Evolutionary conservation across 2,888 invertebrate species (phyloP).

Genomic region (Amiota communis): DNA sequence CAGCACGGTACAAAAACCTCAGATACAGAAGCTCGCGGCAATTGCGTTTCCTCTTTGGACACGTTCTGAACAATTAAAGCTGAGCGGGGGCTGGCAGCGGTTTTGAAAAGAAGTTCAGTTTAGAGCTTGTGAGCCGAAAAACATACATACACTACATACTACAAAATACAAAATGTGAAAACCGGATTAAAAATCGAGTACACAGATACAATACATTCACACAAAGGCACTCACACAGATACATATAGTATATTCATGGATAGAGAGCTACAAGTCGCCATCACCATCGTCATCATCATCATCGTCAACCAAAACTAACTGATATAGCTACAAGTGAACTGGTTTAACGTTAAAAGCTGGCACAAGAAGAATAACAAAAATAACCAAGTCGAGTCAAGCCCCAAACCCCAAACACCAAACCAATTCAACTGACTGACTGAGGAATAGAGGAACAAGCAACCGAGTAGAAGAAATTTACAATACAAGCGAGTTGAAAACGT

Average conservation of each 20-base stretch:
- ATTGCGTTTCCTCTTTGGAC: constrained; percentile 66
- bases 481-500: constrained; percentile 42
- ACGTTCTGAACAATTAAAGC: constrained; percentile 66
- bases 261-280: constrained; percentile 5
- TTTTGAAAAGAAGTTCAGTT: not conserved
- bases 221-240: not conserved
- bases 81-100: constrained; percentile 38
- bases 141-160: too few relatives aligned
- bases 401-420: constrained; percentile 25
- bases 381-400: constrained; percentile 23
- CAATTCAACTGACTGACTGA: not conserved
- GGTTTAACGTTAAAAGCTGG: constrained; percentile 50
- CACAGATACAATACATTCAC: constrained; percentile 28
- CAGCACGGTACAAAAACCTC: constrained; percentile 37
- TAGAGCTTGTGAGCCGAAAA: not conserved
- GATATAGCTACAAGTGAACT: constrained; percentile 66
- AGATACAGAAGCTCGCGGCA: constrained; percentile 68
- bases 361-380: constrained; percentile 37
- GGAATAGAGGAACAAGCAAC: constrained; percentile 35
- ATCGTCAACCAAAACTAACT: constrained; percentile 10
- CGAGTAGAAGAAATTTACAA: constrained; percentile 17
- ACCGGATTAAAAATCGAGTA: constrained; percentile 65
- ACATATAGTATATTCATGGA: not conserved
- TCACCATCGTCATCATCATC: not conserved
- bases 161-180: constrained; percentile 40